A percentile compares a stretch with the other conserved stretches of the same genome.
phyloP scores from a whole-genome alignment of 2,113 vertebrate genomes.

The Gulo gulo region DNA sequence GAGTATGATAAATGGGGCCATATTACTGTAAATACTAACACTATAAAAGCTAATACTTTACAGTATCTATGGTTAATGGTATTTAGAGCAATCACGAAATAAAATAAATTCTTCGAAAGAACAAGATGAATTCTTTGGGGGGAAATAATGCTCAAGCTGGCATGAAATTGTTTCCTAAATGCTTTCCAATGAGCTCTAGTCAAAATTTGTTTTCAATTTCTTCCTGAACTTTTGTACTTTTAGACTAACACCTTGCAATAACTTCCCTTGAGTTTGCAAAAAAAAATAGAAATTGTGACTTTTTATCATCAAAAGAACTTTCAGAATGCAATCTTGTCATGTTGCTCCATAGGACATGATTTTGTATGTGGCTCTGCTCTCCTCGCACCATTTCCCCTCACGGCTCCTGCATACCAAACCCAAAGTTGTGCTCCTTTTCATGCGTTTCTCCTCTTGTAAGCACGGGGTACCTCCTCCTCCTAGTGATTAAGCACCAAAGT shows the following conservation, averaged over 20 bases:
- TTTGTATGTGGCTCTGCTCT: neutral
- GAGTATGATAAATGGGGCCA: neutral
- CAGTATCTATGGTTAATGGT: neutral
- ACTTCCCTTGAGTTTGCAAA: slow-evolving; percentile 2
- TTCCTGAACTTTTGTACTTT: neutral
- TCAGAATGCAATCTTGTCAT: neutral
- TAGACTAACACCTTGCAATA: slow-evolving; percentile 19
- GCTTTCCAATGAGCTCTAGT: neutral
- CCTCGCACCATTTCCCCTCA: neutral
- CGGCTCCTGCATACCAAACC: neutral
- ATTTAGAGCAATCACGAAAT: neutral
- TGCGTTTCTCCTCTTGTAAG: neutral
- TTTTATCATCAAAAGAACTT: slow-evolving; percentile 20
- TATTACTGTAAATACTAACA: neutral
- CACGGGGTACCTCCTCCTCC: neutral
- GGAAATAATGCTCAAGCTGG: neutral
- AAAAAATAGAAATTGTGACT: slow-evolving; percentile 17
- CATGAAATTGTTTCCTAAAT: slow-evolving; percentile 49
- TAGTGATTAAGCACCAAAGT: slow-evolving; percentile 71
- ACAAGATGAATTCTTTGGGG: neutral
- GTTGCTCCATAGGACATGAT: neutral
- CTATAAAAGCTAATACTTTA: neutral
- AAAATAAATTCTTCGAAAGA: slow-evolving; percentile 48
- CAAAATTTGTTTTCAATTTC: slow-evolving; percentile 3
- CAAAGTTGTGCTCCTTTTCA: neutral